phyloP scores from a whole-genome alignment of 2,797 vertebrate species.

The Microctenopoma steveboyesi region DNA sequence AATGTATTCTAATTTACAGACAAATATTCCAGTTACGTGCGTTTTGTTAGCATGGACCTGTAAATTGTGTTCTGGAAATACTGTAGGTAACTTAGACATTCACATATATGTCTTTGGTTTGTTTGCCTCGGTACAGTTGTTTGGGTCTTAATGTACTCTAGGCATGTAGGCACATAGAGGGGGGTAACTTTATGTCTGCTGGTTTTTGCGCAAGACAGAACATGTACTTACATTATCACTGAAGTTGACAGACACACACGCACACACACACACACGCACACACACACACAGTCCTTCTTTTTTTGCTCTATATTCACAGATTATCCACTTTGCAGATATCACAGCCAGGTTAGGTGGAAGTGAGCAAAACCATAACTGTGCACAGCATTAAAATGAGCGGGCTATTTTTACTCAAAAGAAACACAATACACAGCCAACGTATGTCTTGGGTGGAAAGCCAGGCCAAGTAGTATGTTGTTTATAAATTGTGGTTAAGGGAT shows the following conservation, averaged over 20 bases:
- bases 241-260: constrained; percentile 46
- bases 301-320: constrained; percentile 43
- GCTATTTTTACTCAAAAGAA: constrained; percentile 54
- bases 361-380: constrained; percentile 48
- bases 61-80: constrained; percentile 36
- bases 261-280: constrained; percentile 20
- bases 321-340: constrained; percentile 21
- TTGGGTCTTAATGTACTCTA: constrained; percentile 44
- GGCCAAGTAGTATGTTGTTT: constrained; percentile 21
- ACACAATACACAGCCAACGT: constrained; percentile 28
- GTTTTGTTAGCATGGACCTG: constrained; percentile 27
- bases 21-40: constrained; percentile 79
- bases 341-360: constrained; percentile 46
- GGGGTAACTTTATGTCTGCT: constrained; percentile 62
- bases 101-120: constrained; percentile 60
- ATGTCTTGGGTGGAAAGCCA: constrained; percentile 34
- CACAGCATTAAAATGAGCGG: constrained; percentile 25
- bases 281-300: constrained; percentile 40
- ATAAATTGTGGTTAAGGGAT: constrained; percentile 37
- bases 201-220: constrained; percentile 66
- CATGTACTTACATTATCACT: constrained; percentile 62
- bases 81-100: constrained; percentile 45
- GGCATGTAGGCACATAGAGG: constrained; percentile 49
- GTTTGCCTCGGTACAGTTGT: constrained; percentile 40
- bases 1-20: constrained; percentile 82